Evolutionary conservation across 2,113 vertebrate species (phyloP), one percentile per base, ranked within the genome.

Genomic region (Elephantulus edwardii): DNA sequence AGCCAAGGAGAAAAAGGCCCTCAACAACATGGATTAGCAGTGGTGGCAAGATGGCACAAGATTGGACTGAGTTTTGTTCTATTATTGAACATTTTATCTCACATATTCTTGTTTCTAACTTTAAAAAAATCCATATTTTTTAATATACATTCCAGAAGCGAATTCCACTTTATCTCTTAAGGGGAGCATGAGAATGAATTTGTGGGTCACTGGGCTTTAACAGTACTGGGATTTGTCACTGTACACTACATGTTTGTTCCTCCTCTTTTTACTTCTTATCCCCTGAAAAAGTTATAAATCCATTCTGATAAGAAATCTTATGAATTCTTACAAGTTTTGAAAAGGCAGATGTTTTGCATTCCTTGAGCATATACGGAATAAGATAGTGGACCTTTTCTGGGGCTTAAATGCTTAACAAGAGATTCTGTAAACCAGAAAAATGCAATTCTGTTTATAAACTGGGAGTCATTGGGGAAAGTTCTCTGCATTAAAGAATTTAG

Each of bases 281-380:
- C 52, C n/a, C 46, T 56, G 78, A 64, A 89, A 85, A 84, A 89
- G 40, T 91, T 86, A 86, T 46, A 91, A 89, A 77, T 72, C 66
- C 28, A 56, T 85, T 86, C 76, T 77, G 70, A 71, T 62, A 74
- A 3, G 11, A 89, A 89, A 42, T 89, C 44, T 70, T 76, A 60
- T 42, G 80, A 80, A 76, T 11, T 80, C 48, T 80, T 81, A 66
- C 12, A 85, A 62, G 33, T 70, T 62, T 91, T 92, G 50, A 33
- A 86, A 70, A 71, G 38, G 76, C 38, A 92, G 52, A 62, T 86
- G 58, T 81, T 91, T 84, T 81, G 46, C 91, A 88, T 88, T 92
- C 72, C 64, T 75, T 72, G 17, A 75, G 52, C 66, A 72, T 86
- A 13, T 74, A 35, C 74, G 88, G 74, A 91, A 54, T 35, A 75